Percentiles rank a stretch among this genome's conserved stretches.
phyloP scores from a whole-genome alignment of 2,888 invertebrate genomes.

The Sarcophaga carnaria region DNA sequence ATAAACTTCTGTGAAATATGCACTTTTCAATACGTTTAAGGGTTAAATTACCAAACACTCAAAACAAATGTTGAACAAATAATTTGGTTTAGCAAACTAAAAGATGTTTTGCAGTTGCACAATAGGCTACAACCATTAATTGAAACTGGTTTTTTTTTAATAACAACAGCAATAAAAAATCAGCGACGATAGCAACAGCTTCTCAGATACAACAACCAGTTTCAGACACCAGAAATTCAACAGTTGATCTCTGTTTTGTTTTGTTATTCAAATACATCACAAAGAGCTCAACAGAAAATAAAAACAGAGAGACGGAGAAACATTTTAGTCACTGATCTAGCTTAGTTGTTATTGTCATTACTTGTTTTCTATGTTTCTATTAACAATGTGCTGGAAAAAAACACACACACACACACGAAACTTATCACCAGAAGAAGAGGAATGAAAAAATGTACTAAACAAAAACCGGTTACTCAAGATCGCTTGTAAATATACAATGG shows the following conservation, averaged over 20 bases:
- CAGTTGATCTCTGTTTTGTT: constrained; percentile 35
- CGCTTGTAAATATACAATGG: constrained; percentile 61
- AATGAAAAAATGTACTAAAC: constrained; percentile 12
- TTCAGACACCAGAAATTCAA: constrained; percentile 47
- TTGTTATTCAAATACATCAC: constrained; percentile 42
- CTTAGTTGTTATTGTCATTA: constrained; percentile 6
- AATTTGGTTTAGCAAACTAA: constrained; percentile 17
- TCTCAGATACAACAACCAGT: constrained; percentile 46
- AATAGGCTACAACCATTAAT: constrained; percentile 58
- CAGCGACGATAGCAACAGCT: constrained; percentile 15
- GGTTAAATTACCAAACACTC: constrained; percentile 15
- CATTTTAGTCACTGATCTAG: constrained; percentile 41
- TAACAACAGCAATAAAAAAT: constrained; percentile 28
- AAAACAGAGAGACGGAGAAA: not conserved
- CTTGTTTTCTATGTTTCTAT: constrained; percentile 8
- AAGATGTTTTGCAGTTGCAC: constrained; percentile 62
- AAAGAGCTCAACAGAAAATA: not conserved
- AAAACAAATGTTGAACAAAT: not conserved
- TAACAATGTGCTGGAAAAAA: constrained; percentile 6
- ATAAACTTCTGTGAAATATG: not conserved
- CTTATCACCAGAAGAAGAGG: not conserved
- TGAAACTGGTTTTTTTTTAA: constrained; percentile 59
- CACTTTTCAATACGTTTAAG: not conserved
- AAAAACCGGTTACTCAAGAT: constrained; percentile 67
- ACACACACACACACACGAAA: not conserved